Evolutionary conservation across 2,888 invertebrate genomes (phyloP), one percentile per base, ranked within the genome.

Genomic region (Idaea dimidiata): DNA sequence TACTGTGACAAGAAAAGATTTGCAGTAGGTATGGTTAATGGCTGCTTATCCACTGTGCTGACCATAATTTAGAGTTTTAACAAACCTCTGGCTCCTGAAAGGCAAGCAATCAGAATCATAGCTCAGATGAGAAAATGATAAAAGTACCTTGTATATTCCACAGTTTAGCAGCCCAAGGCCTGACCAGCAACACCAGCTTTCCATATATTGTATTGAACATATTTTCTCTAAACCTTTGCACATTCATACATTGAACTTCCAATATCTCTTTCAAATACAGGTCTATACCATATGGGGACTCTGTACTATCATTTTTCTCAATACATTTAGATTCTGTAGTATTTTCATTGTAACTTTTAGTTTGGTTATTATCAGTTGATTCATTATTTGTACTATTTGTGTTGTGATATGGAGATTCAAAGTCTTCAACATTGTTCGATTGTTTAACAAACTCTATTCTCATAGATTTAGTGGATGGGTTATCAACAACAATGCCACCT

Each of bases 171-270:
- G 78, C 78, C 92, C 91, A 92, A 0, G 88, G 84, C n/a, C 90
- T 70, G 24, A 91, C 75, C 14, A 91, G 61, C 17, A 92, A 64
- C 8, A 91, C 89, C 69, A 92, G 60, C 59, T 73, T 79, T 0
- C 92, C 92, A 72, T 81, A 89, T 0, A 54, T 17, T 1, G 84
- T 85, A 5, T 78, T 33, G 71, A 91, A 91, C 90, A 92, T 89
- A 0, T 66, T 65, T 0, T 88, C 82, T 16, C 69, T 73, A 60
- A 92, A 91, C 0, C 58, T 54, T 58, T 69, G 73, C 0, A 83
- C 62, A 61, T 86, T 74, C 58, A 89, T 63, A 70, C 88, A 88
- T 18, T 78, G 72, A 0, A 90, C 6, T 16, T 68, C 68, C 0
- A 64, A 57, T 78, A 91, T 73, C 31, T 91, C 88, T 1, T 78